Percentiles rank a stretch among this genome's conserved stretches.
Evolutionary conservation across 2,113 vertebrate species (phyloP).

Genomic region (Atrichornis clamosus): DNA sequence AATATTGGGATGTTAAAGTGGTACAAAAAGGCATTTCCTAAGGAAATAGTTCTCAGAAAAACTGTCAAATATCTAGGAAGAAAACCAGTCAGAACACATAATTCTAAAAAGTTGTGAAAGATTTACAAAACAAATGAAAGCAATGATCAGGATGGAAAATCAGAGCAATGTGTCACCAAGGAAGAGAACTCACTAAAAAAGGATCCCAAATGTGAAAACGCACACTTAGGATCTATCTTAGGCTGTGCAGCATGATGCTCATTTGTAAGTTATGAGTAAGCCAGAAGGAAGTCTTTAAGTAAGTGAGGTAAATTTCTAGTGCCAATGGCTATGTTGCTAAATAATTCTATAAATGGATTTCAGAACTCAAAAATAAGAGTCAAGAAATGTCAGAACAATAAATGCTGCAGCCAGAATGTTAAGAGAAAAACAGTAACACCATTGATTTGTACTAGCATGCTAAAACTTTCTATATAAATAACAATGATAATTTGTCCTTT

Average conservation of each 20-base stretch:
- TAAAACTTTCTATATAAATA: neutral
- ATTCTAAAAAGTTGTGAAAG: neutral
- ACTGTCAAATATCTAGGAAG: neutral
- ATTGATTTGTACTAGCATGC: neutral
- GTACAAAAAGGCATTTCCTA: neutral
- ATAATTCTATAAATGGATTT: neutral
- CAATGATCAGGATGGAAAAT: neutral
- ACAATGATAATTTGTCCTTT: neutral
- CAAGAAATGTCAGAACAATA: neutral
- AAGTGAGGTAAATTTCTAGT: neutral
- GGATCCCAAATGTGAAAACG: neutral
- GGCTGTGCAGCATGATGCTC: neutral
- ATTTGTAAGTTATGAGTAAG: neutral
- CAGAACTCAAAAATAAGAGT: neutral
- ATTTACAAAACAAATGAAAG: neutral
- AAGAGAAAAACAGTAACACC: neutral
- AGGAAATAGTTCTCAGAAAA: neutral
- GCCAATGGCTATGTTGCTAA: neutral
- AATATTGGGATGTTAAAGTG: neutral
- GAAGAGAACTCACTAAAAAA: neutral
- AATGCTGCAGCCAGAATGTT: neutral
- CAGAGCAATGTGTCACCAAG: neutral
- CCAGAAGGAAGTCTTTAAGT: neutral
- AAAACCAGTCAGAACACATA: neutral
- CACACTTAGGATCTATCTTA: neutral